Evolutionary conservation across 2,797 vertebrate genomes (phyloP).

Genomic region (Amazona finschi): DNA sequence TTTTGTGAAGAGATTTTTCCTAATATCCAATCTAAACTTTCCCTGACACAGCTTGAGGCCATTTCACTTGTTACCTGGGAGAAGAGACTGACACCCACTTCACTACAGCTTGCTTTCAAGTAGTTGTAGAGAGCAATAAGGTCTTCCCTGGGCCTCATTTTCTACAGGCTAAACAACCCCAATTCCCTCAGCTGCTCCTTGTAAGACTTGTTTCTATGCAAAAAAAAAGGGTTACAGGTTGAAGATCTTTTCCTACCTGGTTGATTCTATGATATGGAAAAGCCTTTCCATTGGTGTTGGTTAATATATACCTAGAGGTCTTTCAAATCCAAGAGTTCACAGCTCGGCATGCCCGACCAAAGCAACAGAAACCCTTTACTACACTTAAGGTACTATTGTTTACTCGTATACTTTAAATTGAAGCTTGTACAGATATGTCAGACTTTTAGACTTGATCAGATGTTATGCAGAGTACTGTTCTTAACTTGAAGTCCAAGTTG

Average conservation of each 20-base stretch:
- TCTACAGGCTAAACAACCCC: not conserved
- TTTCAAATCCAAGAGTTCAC: not conserved
- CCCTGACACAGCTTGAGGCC: not conserved
- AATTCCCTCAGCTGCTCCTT: not conserved
- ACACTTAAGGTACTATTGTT: not conserved
- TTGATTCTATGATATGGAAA: not conserved
- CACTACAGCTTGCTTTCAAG: fast-evolving
- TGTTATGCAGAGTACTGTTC: not conserved
- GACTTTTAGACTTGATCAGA: not conserved
- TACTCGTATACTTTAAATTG: not conserved
- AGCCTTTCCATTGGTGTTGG: not conserved
- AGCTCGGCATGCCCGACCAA: not conserved
- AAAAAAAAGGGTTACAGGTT: not conserved
- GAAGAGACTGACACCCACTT: not conserved
- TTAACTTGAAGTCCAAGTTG: constrained; percentile 37
- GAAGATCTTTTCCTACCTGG: not conserved
- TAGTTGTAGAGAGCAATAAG: fast-evolving
- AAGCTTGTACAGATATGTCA: not conserved
- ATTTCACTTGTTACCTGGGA: not conserved
- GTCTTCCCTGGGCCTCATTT: not conserved
- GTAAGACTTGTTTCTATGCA: not conserved
- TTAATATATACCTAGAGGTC: not conserved
- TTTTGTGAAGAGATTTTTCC: not conserved
- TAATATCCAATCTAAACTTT: not conserved
- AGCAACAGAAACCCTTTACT: not conserved